Base-by-base conservation (phyloP, 2,113 vertebrate genomes). In the Progne subis region DNA sequence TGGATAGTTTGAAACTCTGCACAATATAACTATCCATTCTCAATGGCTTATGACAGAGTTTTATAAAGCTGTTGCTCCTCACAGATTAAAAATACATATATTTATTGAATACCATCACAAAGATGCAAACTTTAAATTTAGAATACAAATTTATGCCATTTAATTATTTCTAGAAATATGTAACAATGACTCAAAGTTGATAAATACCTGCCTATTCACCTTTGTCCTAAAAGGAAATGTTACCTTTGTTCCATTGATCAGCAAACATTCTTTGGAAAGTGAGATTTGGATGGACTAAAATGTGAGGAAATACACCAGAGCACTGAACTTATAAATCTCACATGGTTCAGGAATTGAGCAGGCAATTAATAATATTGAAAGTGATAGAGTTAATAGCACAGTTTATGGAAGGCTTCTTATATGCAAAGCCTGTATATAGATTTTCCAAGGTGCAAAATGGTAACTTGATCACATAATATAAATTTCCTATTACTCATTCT, bases 111-210 rank as follows among this genome's bases (percentile, higher is more conserved):
- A 70, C 7, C 24, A 53, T 70, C n/a, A 74, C 24, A 85, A 70
- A 31, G 23, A 68, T 90, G 56, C 5, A 56, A 84, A 85, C 2
- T 11, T 65, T 31, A 71, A 43, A 59, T 59, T 79, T 50, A 50
- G 7, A 63, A 68, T 28, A 34, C 9, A 88, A 79, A 59, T 4
- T 69, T 49, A 37, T 28, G 32, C 28, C 0, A 75, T 55, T 86
- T 71, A 55, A n/a, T 88, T 86, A 39, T 75, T 85, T 26, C 57
- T 50, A 68, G 56, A 79, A 90, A 46, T 86, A 75, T 8, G 18
- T 47, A 20, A 43, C 0, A 0, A 16, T 2, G 1, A 31, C 14
- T 57, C 32, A 75, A 72, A 59, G 75, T 14, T 31, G 21, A 32
- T 34, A 82, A 78, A 53, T 49, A 71, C 4, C 12, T 8, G 2